Conservation (phyloP, 1,140 invertebrate species). For the Sycophaga agraensis region DNA sequence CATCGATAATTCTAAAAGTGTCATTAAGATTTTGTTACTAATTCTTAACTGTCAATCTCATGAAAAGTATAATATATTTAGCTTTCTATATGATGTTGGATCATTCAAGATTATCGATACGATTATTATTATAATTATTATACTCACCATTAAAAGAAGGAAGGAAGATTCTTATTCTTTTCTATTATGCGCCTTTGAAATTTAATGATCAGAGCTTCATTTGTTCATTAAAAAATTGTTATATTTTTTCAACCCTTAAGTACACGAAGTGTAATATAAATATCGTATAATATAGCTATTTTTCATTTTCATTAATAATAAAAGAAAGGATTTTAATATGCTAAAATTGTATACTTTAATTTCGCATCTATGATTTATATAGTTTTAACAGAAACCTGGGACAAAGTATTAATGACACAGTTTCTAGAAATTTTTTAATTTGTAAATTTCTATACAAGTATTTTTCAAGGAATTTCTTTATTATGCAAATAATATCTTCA, state of each 20-base stretch:
- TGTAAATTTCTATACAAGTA: conserved; percentile 15
- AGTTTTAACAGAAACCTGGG: conserved; percentile 2
- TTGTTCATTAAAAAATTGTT: conserved; percentile 23
- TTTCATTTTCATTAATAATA: not conserved
- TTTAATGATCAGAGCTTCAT: conserved; percentile 12
- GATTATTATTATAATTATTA: not conserved
- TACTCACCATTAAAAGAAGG: not conserved
- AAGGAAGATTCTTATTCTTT: conserved; percentile 18
- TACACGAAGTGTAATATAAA: conserved; percentile 3
- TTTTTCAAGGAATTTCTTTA: not conserved
- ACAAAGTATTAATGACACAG: conserved; percentile 23
- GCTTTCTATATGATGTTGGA: conserved; percentile 12
- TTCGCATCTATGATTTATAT: not conserved
- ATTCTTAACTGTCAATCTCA: conserved; percentile 11
- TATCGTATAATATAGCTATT: not conserved
- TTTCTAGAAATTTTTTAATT: conserved; percentile 4
- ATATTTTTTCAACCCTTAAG: conserved; percentile 14
- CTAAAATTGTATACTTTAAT: not conserved
- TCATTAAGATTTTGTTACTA: conserved; percentile 30
- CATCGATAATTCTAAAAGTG: conserved; percentile 18
- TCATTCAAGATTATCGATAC: conserved; percentile 10
- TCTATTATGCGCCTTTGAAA: not conserved
- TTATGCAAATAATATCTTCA: conserved; percentile 3
- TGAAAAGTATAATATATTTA: conserved; percentile 6
- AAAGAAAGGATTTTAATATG: not conserved